Base-by-base conservation (phyloP, 1,140 invertebrate genomes). In the Drosophila tani region DNA sequence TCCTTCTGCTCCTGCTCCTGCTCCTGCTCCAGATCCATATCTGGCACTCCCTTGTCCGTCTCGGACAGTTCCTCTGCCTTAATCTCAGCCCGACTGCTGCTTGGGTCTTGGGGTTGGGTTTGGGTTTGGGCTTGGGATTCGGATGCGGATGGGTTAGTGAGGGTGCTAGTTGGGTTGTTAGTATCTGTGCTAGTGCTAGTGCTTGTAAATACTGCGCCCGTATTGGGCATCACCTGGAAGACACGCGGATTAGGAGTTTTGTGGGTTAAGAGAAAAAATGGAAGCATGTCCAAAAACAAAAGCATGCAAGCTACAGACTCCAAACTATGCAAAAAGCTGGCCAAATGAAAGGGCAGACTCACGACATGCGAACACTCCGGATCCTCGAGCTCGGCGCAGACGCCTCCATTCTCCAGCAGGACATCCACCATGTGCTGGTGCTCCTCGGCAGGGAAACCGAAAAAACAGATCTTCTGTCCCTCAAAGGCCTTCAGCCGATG, bases 391-490 rank as follows among this genome's bases (percentile, higher is more conserved):
- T 95, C 93, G 49, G 96, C 96, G 50, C 95, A 93, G 76, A 94
- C 95, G 53, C 98, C 98, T 66, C 97, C 97, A 93, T 98, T 98
- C 85, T 96, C 95, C 70, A 96, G 94, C 40, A 98, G 94, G 45
- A 98, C 95, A 91, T 98, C 97, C 47, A 95, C 95, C 98, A 99
- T 99, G 91, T 99, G 97, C 83, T 95, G 95, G 87, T 96, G 95
- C 92, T 99, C 98, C 75, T 97, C 97, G 57, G 96, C 95, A 2
- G 96, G 95, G 93, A 99, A 99, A 5, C 98, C 98, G 82, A 96
- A 94, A 92, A 99, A 99, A 93, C 96, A 97, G 21, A 99, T 95
- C 82, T 95, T 95, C 24, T 97, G 96, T 2, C 97, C 97, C 91
- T 96, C 95, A 92, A 99, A 99, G 58, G 97, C 97, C 93, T 97